Percentiles rank a stretch among this genome's conserved stretches.
Evolutionary conservation across 2,113 vertebrate genomes (phyloP).

Genomic region (Anoplopoma fimbria): DNA sequence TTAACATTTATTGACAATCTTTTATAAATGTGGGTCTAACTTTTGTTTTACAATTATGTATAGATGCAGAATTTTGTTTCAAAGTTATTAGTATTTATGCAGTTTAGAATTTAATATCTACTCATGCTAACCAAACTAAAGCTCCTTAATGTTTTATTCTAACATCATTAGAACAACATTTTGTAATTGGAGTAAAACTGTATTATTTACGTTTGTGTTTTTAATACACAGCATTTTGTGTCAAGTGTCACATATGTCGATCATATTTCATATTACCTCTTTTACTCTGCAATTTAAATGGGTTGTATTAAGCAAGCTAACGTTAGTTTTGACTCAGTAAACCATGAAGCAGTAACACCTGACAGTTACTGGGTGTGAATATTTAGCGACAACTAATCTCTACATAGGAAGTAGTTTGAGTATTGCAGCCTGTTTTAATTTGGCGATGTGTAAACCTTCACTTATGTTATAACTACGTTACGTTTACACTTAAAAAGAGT

Average conservation of each 20-base stretch:
- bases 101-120: background rate
- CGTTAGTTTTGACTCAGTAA: background rate
- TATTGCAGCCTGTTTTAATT: background rate
- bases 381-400: background rate
- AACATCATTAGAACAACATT: background rate
- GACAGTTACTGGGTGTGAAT: background rate
- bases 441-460: too few relatives aligned
- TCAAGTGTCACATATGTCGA: conserved; percentile 8
- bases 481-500: too few relatives aligned
- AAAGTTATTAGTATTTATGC: background rate
- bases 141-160: background rate
- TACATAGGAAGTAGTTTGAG: background rate
- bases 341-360: background rate
- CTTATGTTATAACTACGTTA: too few relatives aligned
- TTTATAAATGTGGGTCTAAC: background rate
- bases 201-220: background rate
- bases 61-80: background rate
- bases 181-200: background rate
- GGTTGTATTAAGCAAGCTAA: too few relatives aligned
- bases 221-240: background rate
- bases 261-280: too few relatives aligned
- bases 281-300: too few relatives aligned
- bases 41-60: background rate
- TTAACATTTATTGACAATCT: background rate
- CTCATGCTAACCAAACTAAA: background rate